Base-by-base conservation (phyloP, 2,888 invertebrate species). In the Teinopalpus imperialis region DNA sequence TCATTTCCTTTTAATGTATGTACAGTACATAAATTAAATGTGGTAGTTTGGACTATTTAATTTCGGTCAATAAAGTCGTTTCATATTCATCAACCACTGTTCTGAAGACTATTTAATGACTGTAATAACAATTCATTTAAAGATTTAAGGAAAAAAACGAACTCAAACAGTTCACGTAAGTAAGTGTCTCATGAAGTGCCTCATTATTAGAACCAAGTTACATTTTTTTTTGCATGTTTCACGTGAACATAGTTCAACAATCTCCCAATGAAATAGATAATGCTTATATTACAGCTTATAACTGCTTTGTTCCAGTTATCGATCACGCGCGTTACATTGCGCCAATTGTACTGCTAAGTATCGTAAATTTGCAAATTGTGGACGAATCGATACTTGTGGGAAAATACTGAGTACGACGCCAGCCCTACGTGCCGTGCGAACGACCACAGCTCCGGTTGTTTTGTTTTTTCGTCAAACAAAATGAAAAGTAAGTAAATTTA, bases 361-460 rank as follows among this genome's bases (percentile, higher is more conserved):
- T 62, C 60, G 63, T 63, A 60, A 59, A 69, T 66, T 65, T 56
- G 59, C 57, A 54, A 47, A 41, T 59, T 49, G 57, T 54, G 5
- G 14, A 58, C 66, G 54, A 65, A 74, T 74, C 69, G 63, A 74
- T 74, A 56, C 47, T 52, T 40, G 40, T 54, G 58, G 65, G 60
- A 62, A 70, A 69, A 66, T 58, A 74, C 66, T 61, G 52, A 53
- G 57, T 69, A n/a, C 61, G 57, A 65, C 63, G 48, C 29, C 30
- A 24, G 40, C 21, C 34, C 40, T 18, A 20, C 24, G 12, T 23
- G 18, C 8, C 24, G 26, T 18, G 41, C 18, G 8, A 43, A 34
- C 9, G 34, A 23, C 41, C 36, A 23, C 34, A 41, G 21, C 6
- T 16, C 34, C 35, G 0, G 9, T 21, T 29, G 9, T 26, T 24